These are phyloP conservation scores for Pseudomyrmex cubaensis DNA, from an alignment of 1,140 invertebrate genomes.

Conservation along the genomic window DNA sequence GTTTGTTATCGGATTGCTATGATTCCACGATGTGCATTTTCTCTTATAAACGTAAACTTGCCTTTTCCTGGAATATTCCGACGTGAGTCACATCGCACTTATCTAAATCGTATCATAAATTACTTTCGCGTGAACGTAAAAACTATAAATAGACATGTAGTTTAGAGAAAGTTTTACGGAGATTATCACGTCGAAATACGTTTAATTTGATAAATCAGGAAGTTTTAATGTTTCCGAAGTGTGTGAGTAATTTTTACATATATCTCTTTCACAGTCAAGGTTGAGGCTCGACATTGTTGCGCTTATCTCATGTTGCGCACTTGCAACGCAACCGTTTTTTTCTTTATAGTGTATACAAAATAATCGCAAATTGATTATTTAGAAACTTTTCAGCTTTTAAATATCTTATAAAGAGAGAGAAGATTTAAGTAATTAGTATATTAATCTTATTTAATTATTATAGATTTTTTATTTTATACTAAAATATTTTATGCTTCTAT, in stretches of 20 bases:
- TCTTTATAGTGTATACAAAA: background rate
- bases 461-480: too few relatives aligned
- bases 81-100: background rate
- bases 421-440: background rate
- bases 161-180: too few relatives aligned
- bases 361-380: conserved; percentile 3
- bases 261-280: background rate
- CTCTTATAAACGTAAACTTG: background rate
- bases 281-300: too few relatives aligned
- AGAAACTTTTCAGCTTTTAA: background rate
- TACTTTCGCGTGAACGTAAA: too few relatives aligned
- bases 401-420: background rate
- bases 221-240: background rate
- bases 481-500: background rate
- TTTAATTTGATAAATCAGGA: background rate
- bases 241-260: background rate
- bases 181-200: background rate
- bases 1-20: background rate
- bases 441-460: background rate
- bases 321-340: background rate
- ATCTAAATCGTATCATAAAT: too few relatives aligned
- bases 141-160: too few relatives aligned
- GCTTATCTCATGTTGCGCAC: conserved; percentile 3
- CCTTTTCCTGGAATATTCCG: conserved; percentile 2
- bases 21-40: background rate